Percentiles rank a stretch among this genome's conserved stretches.
Conservation (phyloP, 1,140 invertebrate genomes). For the Hyles euphorbiae region DNA sequence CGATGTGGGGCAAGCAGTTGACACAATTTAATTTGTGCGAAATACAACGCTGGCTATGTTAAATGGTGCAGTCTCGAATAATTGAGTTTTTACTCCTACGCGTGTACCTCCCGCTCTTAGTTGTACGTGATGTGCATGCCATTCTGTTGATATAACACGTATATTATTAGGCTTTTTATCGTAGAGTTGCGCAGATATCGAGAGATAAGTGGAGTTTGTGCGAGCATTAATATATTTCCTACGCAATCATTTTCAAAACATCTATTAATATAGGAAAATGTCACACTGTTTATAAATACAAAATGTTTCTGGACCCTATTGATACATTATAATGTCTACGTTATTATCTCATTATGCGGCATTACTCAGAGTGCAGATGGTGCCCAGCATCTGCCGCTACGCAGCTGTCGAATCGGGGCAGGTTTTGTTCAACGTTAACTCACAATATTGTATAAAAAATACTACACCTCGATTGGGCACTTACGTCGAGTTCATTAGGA, state of each 20-base stretch:
- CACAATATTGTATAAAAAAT: slow-evolving; percentile 1
- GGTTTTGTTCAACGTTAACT: slow-evolving; percentile 2
- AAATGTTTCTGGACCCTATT: neutral
- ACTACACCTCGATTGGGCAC: too few species aligned
- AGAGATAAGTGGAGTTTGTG: too few species aligned
- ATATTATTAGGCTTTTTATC: too few species aligned
- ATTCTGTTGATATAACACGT: too few species aligned
- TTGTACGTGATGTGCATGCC: neutral
- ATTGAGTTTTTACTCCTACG: slow-evolving; percentile 43
- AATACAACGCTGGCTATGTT: slow-evolving; percentile 42
- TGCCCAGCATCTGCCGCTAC: slow-evolving; percentile 15
- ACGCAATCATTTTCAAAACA: too few species aligned
- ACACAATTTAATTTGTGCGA: slow-evolving; percentile 68
- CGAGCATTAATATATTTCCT: too few species aligned
- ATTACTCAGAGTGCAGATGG: slow-evolving; percentile 3
- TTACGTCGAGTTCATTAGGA: too few species aligned
- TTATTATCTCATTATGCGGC: neutral
- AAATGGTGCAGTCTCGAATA: slow-evolving; percentile 38
- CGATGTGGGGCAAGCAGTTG: slow-evolving; percentile 63
- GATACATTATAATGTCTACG: neutral
- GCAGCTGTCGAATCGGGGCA: slow-evolving; percentile 14
- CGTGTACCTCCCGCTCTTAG: slow-evolving; percentile 32
- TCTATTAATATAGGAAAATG: neutral
- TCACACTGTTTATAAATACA: neutral
- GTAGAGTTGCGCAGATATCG: too few species aligned